Conservation (phyloP, 2,113 vertebrate genomes). For the western clawed frog (Xenopus tropicalis) region DNA sequence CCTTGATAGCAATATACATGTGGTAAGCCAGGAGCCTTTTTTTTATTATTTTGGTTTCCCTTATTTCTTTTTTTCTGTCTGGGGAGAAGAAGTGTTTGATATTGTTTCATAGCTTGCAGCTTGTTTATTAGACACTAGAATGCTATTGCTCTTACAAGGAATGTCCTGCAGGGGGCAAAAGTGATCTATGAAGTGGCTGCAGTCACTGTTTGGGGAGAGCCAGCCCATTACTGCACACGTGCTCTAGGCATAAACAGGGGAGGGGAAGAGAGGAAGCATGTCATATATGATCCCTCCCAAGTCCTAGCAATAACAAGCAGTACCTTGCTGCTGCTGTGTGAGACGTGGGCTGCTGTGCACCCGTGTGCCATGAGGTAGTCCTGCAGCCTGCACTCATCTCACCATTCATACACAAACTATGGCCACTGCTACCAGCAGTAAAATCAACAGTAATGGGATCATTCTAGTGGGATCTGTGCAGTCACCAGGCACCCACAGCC, state of each 20-base stretch:
- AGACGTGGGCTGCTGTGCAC: conserved; percentile 41
- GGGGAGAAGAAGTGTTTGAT: no score
- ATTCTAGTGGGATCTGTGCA: conserved; percentile 72
- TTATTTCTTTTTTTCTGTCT: no score
- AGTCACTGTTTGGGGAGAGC: conserved; percentile 27
- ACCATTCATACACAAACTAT: conserved; percentile 50
- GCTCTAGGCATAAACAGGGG: conserved; percentile 41
- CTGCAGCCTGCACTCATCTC: conserved; percentile 19
- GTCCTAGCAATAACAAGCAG: conserved; percentile 47
- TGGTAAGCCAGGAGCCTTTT: no score
- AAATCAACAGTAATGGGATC: conserved; percentile 50
- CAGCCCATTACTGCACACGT: conserved; percentile 43
- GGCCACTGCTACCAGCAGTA: conserved; percentile 46
- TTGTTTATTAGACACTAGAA: no score
- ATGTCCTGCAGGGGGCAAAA: conserved; percentile 5
- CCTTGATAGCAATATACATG: no score
- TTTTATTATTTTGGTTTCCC: no score
- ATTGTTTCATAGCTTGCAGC: no score
- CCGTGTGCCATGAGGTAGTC: conserved; percentile 18
- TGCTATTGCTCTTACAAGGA: no score
- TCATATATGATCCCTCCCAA: conserved; percentile 42
- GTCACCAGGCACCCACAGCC: conserved; percentile 52
- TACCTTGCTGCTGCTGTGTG: conserved; percentile 37
- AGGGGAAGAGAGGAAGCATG: conserved; percentile 44
- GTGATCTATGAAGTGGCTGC: not conserved